These are phyloP conservation scores for Ianthella basta DNA, from an alignment of 37 sponge, comb jelly and placozoan genomes.

Conservation along the genomic window DNA sequence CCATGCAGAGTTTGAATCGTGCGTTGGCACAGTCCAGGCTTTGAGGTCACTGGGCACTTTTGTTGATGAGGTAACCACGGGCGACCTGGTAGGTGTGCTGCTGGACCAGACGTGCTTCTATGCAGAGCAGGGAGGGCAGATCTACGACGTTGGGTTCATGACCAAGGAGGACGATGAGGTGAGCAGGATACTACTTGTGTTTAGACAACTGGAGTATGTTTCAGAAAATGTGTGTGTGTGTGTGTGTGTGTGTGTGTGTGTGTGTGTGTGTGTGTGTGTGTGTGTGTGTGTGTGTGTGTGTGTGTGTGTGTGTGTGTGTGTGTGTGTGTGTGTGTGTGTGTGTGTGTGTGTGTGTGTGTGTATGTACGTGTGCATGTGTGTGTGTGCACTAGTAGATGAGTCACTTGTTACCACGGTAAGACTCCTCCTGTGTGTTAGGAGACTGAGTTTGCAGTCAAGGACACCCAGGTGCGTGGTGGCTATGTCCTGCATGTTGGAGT, in stretches of 20 bases:
- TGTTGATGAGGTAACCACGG: constrained; percentile 76
- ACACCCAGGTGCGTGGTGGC: constrained; percentile 93
- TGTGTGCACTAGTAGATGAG: not conserved
- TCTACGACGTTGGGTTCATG: constrained; percentile 92
- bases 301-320: constrained; percentile 18
- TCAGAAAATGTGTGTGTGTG: not conserved
- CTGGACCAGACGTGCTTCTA: constrained; percentile 97
- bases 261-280: too few species aligned
- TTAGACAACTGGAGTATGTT: not conserved
- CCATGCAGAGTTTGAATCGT: constrained; percentile 68
- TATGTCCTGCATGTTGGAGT: constrained; percentile 93
- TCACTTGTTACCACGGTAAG: not conserved
- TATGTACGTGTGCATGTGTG: not conserved
- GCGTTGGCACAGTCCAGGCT: constrained; percentile 79
- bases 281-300: too few species aligned
- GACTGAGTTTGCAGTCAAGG: constrained; percentile 82
- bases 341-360: constrained; percentile 1
- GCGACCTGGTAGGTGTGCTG: constrained; percentile 81
- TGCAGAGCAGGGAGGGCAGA: constrained; percentile 98
- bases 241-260: too few species aligned
- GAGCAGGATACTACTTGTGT: not conserved
- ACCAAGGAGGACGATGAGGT: constrained; percentile 81
- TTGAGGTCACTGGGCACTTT: constrained; percentile 77
- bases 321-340: constrained; percentile 1
- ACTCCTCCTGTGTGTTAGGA: constrained; percentile 55